A percentile compares a stretch with the other conserved stretches of the same genome.
These are phyloP conservation scores for Thinocorus orbignyianus DNA, from an alignment of 2,113 vertebrate genomes.

Conservation along the genomic window DNA sequence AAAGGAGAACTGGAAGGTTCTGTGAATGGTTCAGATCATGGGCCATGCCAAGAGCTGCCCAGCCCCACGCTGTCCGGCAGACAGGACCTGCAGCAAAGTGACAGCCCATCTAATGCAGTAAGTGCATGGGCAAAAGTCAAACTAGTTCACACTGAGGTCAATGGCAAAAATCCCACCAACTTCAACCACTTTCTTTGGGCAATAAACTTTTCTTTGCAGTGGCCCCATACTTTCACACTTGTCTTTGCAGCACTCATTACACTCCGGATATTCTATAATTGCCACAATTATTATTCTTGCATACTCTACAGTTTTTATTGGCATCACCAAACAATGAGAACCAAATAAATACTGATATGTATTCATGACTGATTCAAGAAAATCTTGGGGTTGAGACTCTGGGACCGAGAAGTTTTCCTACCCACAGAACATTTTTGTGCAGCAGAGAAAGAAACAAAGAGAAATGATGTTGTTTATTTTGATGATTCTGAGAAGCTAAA, in stretches of 20 bases:
- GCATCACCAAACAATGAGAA: neutral
- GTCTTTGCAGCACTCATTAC: neutral
- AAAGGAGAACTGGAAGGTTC: neutral
- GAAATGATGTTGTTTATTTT: neutral
- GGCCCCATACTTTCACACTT: neutral
- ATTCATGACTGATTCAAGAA: neutral
- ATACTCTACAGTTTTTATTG: neutral
- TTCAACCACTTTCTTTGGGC: neutral
- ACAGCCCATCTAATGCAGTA: neutral
- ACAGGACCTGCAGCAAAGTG: neutral
- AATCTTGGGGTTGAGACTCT: neutral
- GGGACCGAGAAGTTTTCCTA: neutral
- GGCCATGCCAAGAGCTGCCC: neutral
- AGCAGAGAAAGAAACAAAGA: neutral
- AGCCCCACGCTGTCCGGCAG: neutral
- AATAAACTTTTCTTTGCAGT: neutral
- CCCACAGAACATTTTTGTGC: neutral
- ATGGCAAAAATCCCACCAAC: neutral
- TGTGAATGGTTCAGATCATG: rapidly evolving
- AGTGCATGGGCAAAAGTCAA: neutral
- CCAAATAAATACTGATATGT: neutral
- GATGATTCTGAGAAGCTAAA: slow-evolving; percentile 29
- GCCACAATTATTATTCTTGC: neutral
- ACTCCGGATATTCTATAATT: neutral
- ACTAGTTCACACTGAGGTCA: neutral